Percentiles rank a stretch among this genome's conserved stretches.
These are phyloP conservation scores for Hirtodrosophila cameraria DNA, from an alignment of 2,888 invertebrate genomes.

Conservation along the genomic window DNA sequence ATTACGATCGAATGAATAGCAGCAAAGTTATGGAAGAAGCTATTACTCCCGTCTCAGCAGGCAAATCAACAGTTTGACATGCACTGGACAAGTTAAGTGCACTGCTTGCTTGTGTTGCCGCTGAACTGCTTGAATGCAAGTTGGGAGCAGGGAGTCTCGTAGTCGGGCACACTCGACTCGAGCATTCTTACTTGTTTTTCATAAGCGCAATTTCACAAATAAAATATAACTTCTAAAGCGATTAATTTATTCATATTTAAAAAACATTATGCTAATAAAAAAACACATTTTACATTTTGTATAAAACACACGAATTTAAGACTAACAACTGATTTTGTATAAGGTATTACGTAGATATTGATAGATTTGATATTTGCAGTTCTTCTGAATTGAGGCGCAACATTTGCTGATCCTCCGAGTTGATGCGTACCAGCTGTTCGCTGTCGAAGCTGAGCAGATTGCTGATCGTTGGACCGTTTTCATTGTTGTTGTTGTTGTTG, in stretches of 20 bases:
- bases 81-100: too few species aligned
- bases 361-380: conserved; percentile 84
- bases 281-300: conserved; percentile 67
- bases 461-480: conserved; percentile 82
- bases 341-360: conserved; percentile 80
- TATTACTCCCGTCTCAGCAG: too few species aligned
- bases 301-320: conserved; percentile 39
- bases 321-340: conserved; percentile 35
- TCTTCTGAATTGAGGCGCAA: conserved; percentile 85
- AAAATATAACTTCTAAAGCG: conserved; percentile 46
- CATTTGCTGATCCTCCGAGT: conserved; percentile 85
- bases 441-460: conserved; percentile 85
- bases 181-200: too few species aligned
- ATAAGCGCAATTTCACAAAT: neutral
- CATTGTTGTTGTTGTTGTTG: conserved; percentile 47
- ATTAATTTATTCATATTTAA: conserved; percentile 66
- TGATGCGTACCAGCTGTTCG: conserved; percentile 84
- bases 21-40: too few species aligned
- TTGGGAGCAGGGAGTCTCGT: too few species aligned
- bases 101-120: too few species aligned
- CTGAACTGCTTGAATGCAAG: too few species aligned
- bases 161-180: too few species aligned
- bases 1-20: too few species aligned
- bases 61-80: too few species aligned
- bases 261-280: conserved; percentile 61